phyloP scores from a whole-genome alignment of 2,888 invertebrate species.

The Sinohyriopsis cumingii region DNA sequence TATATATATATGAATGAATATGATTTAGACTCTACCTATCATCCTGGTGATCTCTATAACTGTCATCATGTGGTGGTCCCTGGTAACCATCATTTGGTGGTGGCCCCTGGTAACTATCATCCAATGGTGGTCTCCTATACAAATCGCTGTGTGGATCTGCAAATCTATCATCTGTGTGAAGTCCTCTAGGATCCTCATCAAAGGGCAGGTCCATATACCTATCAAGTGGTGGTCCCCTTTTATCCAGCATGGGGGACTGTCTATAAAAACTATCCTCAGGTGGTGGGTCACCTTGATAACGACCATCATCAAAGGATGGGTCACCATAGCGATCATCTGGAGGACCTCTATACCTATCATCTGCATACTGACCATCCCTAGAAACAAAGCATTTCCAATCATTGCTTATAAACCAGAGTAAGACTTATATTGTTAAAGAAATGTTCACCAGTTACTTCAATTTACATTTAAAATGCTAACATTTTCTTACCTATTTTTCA shows the following conservation, averaged over 20 bases:
- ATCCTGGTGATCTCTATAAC: constrained; percentile 28
- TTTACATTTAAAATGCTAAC: too few species aligned
- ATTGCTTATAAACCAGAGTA: too few species aligned
- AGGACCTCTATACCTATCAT: background rate
- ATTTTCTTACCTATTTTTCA: too few species aligned
- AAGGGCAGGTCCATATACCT: constrained; percentile 17
- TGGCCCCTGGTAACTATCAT: constrained; percentile 36
- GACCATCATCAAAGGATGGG: constrained; percentile 26
- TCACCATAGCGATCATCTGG: constrained; percentile 24
- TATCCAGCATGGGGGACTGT: constrained; percentile 34
- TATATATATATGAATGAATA: too few species aligned
- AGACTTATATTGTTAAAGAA: too few species aligned
- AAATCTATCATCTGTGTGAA: constrained; percentile 29
- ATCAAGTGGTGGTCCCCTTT: constrained; percentile 34
- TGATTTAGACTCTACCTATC: constrained; percentile 5
- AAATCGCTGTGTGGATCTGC: background rate
- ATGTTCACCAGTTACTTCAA: too few species aligned
- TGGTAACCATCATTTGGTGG: constrained; percentile 31
- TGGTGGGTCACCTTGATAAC: constrained; percentile 15
- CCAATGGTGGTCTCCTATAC: constrained; percentile 22
- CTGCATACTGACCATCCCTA: too few species aligned
- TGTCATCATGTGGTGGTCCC: constrained; percentile 22
- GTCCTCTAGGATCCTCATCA: constrained; percentile 9
- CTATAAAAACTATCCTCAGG: constrained; percentile 38
- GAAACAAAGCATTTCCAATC: too few species aligned